Evolutionary conservation across 1,140 invertebrate species (phyloP).

Genomic region (Pachypeltis micranthus): DNA sequence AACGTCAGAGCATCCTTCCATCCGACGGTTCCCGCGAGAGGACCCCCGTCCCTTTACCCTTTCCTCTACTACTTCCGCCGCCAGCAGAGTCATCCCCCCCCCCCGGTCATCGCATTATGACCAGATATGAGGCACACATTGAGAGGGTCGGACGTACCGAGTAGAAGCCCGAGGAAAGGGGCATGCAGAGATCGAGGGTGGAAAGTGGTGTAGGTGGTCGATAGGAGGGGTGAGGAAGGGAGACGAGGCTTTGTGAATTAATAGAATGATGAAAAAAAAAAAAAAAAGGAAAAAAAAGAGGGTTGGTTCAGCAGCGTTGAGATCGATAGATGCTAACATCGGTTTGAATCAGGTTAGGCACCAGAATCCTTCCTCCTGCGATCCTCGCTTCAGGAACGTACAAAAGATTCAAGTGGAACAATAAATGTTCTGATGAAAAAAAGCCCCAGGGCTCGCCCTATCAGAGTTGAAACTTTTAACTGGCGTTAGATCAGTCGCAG

Average conservation of each 20-base stretch:
- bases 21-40: background rate
- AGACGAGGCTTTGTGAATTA: background rate
- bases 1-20: too few species aligned
- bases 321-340: background rate
- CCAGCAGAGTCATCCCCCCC: too few species aligned
- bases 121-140: background rate
- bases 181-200: background rate
- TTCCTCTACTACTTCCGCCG: too few species aligned
- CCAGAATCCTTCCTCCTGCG: background rate
- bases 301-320: background rate
- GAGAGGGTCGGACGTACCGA: too few species aligned
- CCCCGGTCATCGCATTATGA: background rate
- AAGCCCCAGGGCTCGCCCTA: background rate
- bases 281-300: background rate
- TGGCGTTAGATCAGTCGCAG: background rate
- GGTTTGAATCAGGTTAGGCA: background rate
- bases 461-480: background rate
- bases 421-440: background rate
- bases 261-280: background rate
- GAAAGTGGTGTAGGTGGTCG: background rate
- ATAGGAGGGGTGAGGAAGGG: background rate
- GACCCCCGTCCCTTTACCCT: too few species aligned
- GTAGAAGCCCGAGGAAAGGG: too few species aligned
- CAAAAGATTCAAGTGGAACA: background rate
- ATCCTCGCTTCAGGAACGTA: background rate